Percentiles rank a stretch among this genome's conserved stretches.
phyloP scores from a whole-genome alignment of 2,888 invertebrate genomes.

The Drosophila austrosaltans region DNA sequence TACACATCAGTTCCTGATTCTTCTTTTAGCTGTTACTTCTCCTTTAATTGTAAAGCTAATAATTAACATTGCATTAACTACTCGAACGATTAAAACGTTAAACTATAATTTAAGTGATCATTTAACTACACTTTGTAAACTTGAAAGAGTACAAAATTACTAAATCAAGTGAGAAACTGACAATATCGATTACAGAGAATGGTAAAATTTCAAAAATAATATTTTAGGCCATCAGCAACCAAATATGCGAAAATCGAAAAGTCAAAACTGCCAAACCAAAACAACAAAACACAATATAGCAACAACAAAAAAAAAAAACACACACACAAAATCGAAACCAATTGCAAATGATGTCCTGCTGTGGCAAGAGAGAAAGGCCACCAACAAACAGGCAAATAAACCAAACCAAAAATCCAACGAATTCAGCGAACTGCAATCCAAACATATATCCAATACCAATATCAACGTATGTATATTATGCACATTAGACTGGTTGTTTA shows the following conservation, averaged over 20 bases:
- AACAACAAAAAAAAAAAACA: background rate
- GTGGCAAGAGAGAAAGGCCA: background rate
- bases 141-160: background rate
- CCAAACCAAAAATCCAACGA: background rate
- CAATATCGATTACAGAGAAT: background rate
- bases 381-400: background rate
- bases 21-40: too few relatives aligned
- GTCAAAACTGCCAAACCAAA: background rate
- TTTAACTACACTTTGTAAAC: too few relatives aligned
- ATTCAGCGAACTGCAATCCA: background rate
- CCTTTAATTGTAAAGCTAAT: too few relatives aligned
- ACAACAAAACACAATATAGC: background rate
- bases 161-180: background rate
- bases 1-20: too few relatives aligned
- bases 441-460: background rate
- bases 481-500: slow-evolving; percentile 1
- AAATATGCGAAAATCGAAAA: background rate
- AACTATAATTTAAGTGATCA: too few relatives aligned
- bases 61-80: too few relatives aligned
- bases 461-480: background rate
- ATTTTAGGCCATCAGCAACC: background rate
- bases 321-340: slow-evolving; percentile 2
- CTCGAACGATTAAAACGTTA: too few relatives aligned
- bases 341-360: slow-evolving; percentile 4
- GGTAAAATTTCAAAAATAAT: background rate